Conservation (phyloP, 1,140 invertebrate species). For the Macrotrachela quadricornifera region DNA sequence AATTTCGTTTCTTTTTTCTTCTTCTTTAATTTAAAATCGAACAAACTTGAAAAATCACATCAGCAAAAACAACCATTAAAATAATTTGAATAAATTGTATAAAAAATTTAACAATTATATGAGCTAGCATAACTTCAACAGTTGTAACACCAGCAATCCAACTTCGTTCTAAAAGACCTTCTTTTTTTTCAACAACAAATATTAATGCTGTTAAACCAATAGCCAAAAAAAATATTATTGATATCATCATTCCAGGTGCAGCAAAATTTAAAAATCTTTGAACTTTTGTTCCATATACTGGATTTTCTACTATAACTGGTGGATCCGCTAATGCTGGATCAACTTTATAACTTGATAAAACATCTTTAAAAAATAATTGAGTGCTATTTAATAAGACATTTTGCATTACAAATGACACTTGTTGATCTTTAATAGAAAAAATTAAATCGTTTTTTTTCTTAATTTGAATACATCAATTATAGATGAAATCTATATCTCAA, state of each 20-base stretch:
- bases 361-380: constrained; percentile 31
- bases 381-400: constrained; percentile 55
- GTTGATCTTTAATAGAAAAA: constrained; percentile 47
- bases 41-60: constrained; percentile 38
- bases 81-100: constrained; percentile 75
- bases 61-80: constrained; percentile 58
- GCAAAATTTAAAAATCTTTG: constrained; percentile 84
- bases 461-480: no score
- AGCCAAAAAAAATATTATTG: constrained; percentile 84
- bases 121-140: constrained; percentile 67
- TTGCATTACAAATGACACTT: constrained; percentile 60
- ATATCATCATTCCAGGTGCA: constrained; percentile 73
- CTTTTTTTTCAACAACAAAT: constrained; percentile 57
- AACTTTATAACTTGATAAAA: constrained; percentile 7
- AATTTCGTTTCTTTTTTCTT: not conserved
- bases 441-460: no score
- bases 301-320: constrained; percentile 34
- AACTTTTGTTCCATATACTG: constrained; percentile 61
- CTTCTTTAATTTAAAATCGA: not conserved
- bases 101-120: constrained; percentile 71
- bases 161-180: constrained; percentile 21
- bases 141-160: constrained; percentile 48
- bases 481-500: no score
- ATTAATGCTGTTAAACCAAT: constrained; percentile 75
- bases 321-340: constrained; percentile 13